phyloP scores from a whole-genome alignment of 2,113 vertebrate genomes.

The Dicerorhinus sumatrensis region DNA sequence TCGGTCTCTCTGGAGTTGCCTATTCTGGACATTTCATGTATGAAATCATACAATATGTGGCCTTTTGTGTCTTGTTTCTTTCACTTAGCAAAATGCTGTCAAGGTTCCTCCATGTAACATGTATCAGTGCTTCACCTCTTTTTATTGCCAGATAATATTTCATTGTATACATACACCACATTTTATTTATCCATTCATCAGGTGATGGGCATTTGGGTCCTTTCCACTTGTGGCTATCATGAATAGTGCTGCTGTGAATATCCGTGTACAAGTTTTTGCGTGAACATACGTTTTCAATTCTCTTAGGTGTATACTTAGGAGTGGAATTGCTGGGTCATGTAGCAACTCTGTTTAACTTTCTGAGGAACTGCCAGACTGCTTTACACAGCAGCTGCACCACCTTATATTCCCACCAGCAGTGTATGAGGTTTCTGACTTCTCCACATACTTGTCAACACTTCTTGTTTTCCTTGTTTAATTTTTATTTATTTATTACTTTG shows the following conservation, averaged over 20 bases:
- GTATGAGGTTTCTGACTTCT: not conserved
- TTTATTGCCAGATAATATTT: not conserved
- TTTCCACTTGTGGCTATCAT: not conserved
- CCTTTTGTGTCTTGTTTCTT: not conserved
- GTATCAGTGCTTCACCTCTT: not conserved
- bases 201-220: not conserved
- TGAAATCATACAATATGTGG: not conserved
- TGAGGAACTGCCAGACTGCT: not conserved
- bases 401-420: not conserved
- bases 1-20: not conserved
- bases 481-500: too few relatives aligned
- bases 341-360: not conserved
- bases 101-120: not conserved
- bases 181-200: not conserved
- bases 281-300: not conserved
- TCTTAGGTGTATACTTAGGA: not conserved
- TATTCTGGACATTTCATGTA: not conserved
- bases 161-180: not conserved
- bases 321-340: not conserved
- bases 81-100: not conserved
- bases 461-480: not conserved
- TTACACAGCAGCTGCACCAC: not conserved
- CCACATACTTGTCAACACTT: not conserved
- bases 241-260: not conserved
- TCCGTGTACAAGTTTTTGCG: not conserved